Conservation (phyloP, 2,888 invertebrate species). For the Linyphia triangularis region DNA sequence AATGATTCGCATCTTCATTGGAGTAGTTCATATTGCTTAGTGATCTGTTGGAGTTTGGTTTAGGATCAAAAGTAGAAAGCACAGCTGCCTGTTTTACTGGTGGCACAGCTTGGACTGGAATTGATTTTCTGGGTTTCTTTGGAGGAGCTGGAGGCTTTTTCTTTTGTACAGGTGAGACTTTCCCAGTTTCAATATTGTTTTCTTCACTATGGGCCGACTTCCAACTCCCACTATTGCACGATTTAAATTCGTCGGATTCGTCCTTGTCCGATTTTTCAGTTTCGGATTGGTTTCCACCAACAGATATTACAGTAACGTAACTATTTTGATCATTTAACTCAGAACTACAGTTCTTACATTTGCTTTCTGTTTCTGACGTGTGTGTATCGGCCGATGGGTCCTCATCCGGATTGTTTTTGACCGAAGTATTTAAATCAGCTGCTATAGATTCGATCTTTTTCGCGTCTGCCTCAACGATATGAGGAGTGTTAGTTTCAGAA, state of each 20-base stretch:
- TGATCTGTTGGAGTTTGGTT: constrained; percentile 31
- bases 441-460: not conserved
- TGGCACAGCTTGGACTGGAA: constrained; percentile 64
- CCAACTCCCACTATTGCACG: constrained; percentile 6
- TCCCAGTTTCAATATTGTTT: constrained; percentile 6
- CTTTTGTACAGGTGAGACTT: constrained; percentile 52
- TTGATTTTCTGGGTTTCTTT: constrained; percentile 70
- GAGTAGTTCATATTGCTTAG: not conserved
- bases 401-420: not conserved
- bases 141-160: constrained; percentile 74
- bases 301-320: constrained; percentile 74
- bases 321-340: constrained; percentile 59
- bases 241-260: constrained; percentile 19
- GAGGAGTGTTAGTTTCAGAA: not conserved
- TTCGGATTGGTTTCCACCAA: constrained; percentile 56
- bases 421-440: not conserved
- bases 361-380: constrained; percentile 19
- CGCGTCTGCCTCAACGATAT: not conserved
- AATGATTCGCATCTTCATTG: constrained; percentile 32
- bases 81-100: constrained; percentile 44
- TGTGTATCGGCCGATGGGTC: not conserved
- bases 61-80: not conserved
- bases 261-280: not conserved
- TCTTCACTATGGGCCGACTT: constrained; percentile 3
- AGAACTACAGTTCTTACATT: not conserved